Evolutionary conservation across 2,888 invertebrate genomes (phyloP), one percentile per base, ranked within the genome.

Genomic region (Teinopalpus imperialis): DNA sequence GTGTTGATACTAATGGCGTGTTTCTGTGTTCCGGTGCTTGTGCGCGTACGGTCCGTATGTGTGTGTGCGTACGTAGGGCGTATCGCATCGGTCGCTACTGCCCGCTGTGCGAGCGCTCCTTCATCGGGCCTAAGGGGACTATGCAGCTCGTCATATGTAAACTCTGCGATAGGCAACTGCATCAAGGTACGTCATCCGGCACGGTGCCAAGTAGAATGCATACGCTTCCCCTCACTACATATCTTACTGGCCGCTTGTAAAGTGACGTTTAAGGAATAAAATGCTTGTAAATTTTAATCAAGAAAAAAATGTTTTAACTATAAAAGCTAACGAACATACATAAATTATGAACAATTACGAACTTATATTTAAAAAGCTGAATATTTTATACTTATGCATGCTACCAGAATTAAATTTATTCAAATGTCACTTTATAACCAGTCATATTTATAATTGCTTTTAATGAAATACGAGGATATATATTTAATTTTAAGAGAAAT

Each of bases 11-110:
- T 88, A 88, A 88, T 87, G 73, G 82, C 83, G 87, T 87, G 83
- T 88, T 85, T 87, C 81, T 88, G 77, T 83, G 87, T 88, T 87
- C 85, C 86, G 86, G 85, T 78, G 81, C 71, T 83, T 81, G 75
- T 73, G 78, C 79, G 81, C 73, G 79, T 76, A 67, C 77, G 81
- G 74, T 74, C 69, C 74, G 81, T 82, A 74, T 63, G 67, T 67
- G 81, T 83, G 85, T 81, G 81, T 81, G 79, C 74, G 82, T 75
- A 70, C 74, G 67, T 85, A 92, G 93, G 89, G 90, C 92, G 74
- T 92, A 92, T 90, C 91, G 92, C 85, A 92, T 92, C 87, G 93
- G 92, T 81, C 92, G 92, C 80, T 93, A 91, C 90, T 93, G 93
- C 86, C 92, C 92, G 70, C 90, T 91, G 77, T 93, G 93, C 90